Conservation (phyloP, 2,113 vertebrate genomes). For the Nettapus auritus region DNA sequence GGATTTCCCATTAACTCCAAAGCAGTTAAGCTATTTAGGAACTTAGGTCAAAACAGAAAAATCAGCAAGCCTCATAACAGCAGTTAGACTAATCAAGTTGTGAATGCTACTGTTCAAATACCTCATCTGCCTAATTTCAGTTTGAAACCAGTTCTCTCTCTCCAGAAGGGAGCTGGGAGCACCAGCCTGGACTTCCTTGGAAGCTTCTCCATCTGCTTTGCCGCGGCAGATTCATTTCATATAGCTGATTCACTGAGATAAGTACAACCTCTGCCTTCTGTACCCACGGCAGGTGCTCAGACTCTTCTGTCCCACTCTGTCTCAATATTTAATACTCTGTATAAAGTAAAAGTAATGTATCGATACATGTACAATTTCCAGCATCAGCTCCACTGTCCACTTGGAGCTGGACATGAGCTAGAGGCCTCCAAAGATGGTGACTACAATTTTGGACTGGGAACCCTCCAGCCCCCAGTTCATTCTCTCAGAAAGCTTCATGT, state of each 20-base stretch:
- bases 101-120: not conserved
- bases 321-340: not conserved
- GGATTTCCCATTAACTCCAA: not conserved
- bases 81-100: not conserved
- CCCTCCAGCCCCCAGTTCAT: not conserved
- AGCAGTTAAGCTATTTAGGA: not conserved
- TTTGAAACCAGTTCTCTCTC: not conserved
- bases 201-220: not conserved
- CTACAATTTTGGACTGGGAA: not conserved
- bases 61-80: not conserved
- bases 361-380: not conserved
- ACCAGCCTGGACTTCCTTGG: not conserved
- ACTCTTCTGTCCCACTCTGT: not conserved
- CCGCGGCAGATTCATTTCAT: not conserved
- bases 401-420: not conserved
- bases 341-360: not conserved
- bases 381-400: not conserved
- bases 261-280: not conserved
- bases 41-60: not conserved
- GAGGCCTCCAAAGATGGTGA: not conserved
- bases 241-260: not conserved
- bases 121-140: not conserved
- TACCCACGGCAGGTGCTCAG: not conserved
- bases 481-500: fast-evolving
- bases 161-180: not conserved